A percentile compares a stretch with the other conserved stretches of the same genome.
Conservation (phyloP, 2,797 vertebrate species). For the Oreonectes daqikongensis region DNA sequence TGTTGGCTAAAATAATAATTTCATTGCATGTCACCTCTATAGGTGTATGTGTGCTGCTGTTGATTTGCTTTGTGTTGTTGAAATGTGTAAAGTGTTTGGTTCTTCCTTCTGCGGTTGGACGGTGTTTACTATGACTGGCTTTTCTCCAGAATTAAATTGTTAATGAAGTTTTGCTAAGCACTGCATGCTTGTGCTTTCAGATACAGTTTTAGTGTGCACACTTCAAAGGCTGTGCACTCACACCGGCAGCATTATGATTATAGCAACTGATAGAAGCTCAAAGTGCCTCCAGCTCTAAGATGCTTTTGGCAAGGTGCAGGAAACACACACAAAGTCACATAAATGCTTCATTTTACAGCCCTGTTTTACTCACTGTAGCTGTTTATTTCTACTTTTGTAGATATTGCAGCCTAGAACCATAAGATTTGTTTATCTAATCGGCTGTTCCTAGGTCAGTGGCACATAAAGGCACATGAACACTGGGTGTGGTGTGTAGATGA, state of each 20-base stretch:
- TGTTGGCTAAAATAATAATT: not conserved
- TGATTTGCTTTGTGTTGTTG: constrained; percentile 60
- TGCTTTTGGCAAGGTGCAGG: constrained; percentile 75
- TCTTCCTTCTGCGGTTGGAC: not conserved
- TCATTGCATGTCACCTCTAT: constrained; percentile 44
- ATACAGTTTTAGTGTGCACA: constrained; percentile 70
- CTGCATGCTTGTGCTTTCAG: constrained; percentile 68
- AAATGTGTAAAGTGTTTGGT: constrained; percentile 15
- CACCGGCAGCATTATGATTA: constrained; percentile 75
- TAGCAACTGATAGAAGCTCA: constrained; percentile 77
- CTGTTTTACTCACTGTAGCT: not conserved
- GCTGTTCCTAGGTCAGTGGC: not conserved
- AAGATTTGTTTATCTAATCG: not conserved
- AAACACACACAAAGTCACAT: constrained; percentile 55
- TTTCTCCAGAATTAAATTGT: constrained; percentile 70
- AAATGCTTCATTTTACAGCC: constrained; percentile 7
- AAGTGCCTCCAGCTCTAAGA: constrained; percentile 74
- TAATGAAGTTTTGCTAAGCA: constrained; percentile 76
- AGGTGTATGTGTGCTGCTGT: constrained; percentile 31
- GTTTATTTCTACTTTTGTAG: not conserved
- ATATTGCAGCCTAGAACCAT: not conserved
- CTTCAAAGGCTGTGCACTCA: constrained; percentile 74
- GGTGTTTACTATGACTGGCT: constrained; percentile 56
- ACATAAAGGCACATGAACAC: too few species aligned
- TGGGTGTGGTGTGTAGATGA: too few species aligned